Percentiles rank a stretch among this genome's conserved stretches.
Conservation (phyloP, 2,797 vertebrate species). For the Stomatorhinus walkeri region DNA sequence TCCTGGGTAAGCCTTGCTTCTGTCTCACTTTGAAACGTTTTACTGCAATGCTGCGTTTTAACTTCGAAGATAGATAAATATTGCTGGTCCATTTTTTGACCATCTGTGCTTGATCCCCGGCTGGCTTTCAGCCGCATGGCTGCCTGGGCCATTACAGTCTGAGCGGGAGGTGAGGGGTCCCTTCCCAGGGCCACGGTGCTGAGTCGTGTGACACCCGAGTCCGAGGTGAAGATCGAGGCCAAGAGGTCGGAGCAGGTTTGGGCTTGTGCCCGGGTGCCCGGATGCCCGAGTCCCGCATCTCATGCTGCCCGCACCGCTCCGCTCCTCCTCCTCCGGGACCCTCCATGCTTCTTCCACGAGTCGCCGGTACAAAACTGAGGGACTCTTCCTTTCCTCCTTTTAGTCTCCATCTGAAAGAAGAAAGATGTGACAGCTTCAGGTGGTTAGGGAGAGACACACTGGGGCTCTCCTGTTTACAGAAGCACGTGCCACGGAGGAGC, state of each 20-base stretch:
- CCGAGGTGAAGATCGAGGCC: neutral
- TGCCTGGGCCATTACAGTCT: neutral
- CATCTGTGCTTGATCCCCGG: neutral
- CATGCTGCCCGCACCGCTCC: neutral
- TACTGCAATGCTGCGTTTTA: neutral
- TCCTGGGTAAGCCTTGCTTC: neutral
- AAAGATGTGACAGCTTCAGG: neutral
- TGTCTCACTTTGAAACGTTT: neutral
- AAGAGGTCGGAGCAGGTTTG: neutral
- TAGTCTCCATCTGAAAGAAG: neutral
- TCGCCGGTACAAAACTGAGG: neutral
- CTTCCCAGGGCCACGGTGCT: neutral
- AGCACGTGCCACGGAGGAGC: neutral
- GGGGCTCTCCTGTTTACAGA: neutral
- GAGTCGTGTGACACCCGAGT: neutral
- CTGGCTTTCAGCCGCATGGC: neutral
- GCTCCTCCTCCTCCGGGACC: neutral
- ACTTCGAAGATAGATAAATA: neutral
- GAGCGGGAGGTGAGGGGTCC: neutral
- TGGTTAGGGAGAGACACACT: neutral
- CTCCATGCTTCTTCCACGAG: neutral
- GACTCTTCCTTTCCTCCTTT: neutral
- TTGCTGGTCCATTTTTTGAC: neutral
- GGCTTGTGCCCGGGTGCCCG: neutral
- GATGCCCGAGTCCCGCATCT: neutral